Evolutionary conservation across 1,140 invertebrate genomes (phyloP).

Genomic region (Drosophila simulans): DNA sequence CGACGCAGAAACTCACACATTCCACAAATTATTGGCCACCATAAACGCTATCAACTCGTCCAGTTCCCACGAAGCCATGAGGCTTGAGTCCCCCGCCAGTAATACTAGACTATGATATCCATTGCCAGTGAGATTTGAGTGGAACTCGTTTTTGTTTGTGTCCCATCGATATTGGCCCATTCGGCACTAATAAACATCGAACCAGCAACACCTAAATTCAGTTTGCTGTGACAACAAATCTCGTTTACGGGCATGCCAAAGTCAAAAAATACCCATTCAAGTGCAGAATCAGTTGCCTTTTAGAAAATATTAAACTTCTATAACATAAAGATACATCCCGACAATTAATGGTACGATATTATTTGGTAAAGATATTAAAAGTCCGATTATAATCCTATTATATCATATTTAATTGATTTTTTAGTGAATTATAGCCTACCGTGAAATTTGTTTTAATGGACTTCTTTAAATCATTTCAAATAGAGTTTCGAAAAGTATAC

Average conservation of each 20-base stretch:
- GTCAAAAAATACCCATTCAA: not conserved
- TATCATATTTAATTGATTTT: too few relatives aligned
- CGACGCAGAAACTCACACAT: not conserved
- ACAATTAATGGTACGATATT: too few relatives aligned
- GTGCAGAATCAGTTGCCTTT: too few relatives aligned
- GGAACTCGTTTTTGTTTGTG: not conserved
- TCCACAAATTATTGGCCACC: constrained; percentile 1
- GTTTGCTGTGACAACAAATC: not conserved
- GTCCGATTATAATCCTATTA: too few relatives aligned
- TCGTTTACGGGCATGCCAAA: not conserved
- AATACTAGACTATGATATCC: not conserved
- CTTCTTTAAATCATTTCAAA: too few relatives aligned
- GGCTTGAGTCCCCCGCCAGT: not conserved
- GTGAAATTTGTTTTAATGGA: too few relatives aligned
- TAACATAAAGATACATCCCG: too few relatives aligned
- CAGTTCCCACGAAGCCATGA: not conserved
- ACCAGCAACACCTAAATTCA: too few relatives aligned
- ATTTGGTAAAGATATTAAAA: too few relatives aligned
- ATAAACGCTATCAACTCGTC: constrained; percentile 14
- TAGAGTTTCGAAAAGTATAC: too few relatives aligned
- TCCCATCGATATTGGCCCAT: not conserved
- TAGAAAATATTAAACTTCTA: too few relatives aligned
- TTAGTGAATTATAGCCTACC: too few relatives aligned
- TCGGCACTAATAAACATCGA: not conserved
- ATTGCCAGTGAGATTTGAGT: not conserved